Conservation (phyloP, 1,140 invertebrate species). For the Myzus persicae region DNA sequence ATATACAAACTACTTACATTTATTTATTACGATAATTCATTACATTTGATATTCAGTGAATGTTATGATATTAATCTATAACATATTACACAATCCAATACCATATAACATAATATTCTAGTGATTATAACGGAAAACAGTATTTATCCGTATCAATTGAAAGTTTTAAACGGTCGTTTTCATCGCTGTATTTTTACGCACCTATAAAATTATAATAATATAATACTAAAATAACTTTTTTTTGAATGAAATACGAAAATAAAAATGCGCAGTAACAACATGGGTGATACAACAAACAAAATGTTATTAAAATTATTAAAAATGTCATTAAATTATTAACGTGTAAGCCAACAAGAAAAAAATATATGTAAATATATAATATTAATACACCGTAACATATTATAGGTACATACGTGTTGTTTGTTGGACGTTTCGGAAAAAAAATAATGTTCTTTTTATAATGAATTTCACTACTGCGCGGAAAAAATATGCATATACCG, state of each 20-base stretch:
- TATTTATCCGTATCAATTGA: background rate
- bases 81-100: background rate
- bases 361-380: background rate
- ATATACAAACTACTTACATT: background rate
- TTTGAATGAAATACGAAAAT: background rate
- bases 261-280: background rate
- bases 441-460: conserved; percentile 3
- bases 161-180: background rate
- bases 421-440: background rate
- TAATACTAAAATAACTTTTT: background rate
- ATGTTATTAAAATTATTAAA: conserved; percentile 4
- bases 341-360: background rate
- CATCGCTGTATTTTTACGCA: background rate
- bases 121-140: too few species aligned
- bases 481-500: background rate
- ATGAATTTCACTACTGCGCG: background rate
- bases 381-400: background rate
- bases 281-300: background rate
- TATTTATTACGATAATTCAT: background rate
- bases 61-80: background rate
- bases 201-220: background rate
- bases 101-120: too few species aligned
- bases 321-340: background rate
- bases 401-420: background rate
- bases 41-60: background rate